These are phyloP conservation scores for Ellobius talpinus DNA, from an alignment of 2,113 vertebrate species.

Conservation along the genomic window DNA sequence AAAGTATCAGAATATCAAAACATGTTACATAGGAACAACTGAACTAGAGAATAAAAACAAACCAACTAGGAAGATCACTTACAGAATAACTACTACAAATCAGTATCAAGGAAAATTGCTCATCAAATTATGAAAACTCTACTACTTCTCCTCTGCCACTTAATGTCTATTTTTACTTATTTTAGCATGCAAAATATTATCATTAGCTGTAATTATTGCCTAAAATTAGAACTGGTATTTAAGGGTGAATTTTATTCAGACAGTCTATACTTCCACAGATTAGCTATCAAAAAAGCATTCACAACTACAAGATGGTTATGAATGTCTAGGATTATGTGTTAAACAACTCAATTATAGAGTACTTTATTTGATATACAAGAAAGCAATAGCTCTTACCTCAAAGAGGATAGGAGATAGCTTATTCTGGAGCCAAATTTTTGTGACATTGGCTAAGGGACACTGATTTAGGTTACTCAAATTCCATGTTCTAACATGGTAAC, in stretches of 20 bases:
- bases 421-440: background rate
- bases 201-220: background rate
- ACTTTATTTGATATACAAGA: background rate
- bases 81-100: slow-evolving; percentile 52
- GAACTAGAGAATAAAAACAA: background rate
- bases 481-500: background rate
- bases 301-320: background rate
- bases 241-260: background rate
- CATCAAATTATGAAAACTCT: background rate
- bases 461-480: background rate
- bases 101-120: slow-evolving; percentile 2
- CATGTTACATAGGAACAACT: background rate
- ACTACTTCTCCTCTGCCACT: background rate
- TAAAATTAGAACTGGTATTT: background rate
- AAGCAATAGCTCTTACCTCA: background rate
- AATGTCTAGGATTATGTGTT: background rate
- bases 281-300: background rate
- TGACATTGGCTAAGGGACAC: background rate
- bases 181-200: background rate
- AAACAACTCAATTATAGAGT: background rate
- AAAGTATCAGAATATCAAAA: background rate
- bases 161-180: background rate
- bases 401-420: background rate
- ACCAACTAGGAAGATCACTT: background rate
- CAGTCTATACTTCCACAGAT: background rate